Base-by-base conservation (phyloP, 2,797 vertebrate genomes). In the Pangasius krempfi region DNA sequence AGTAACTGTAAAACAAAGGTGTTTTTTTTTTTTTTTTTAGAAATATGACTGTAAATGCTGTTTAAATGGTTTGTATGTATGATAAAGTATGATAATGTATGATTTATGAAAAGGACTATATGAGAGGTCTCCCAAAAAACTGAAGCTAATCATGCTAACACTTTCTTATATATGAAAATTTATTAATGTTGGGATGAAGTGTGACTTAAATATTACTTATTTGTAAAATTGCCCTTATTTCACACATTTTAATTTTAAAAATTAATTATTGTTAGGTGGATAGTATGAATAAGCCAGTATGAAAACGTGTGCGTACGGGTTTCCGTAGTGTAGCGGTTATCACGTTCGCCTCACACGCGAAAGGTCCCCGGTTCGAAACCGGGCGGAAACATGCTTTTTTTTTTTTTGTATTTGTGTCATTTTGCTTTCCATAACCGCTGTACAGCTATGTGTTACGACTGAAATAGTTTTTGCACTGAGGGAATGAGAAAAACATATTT, bases 301-400 rank as follows among this genome's bases (percentile, higher is more conserved):
- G 56, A 58, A 16, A 8, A 0, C 3, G 0, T 6, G 12, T 3
- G 0, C 5, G 2, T n/a, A 0, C 20, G 44, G 0, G 76, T 75
- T 64, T 80, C 75, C 66, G 84, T 87, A 81, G 86, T 87, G 86
- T 73, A 88, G 75, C 66, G 91, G 91, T 92, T 89, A 90, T 91
- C 91, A 82, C 79, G 56, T 82, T 82, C 33, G 79, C 79, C 79
- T 81, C 54, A 81, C 87, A 91, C 86, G 86, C 87, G 76, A 87
- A 89, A 88, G 90, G 86, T 88, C 86, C 84, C 88, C 88, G 88
- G 86, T 90, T 89, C 88, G 87, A 92, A 90, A 89, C 88, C 90
- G 90, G 90, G 90, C 87, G 87, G 88, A 88, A 91, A 91, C 37
- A 4, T 40, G 1, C 5, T 3, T 54, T 0, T 27, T 70, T 52